Evolutionary conservation across 2,113 vertebrate species (phyloP), one percentile per base, ranked within the genome.

Genomic region (Hippolais icterina): DNA sequence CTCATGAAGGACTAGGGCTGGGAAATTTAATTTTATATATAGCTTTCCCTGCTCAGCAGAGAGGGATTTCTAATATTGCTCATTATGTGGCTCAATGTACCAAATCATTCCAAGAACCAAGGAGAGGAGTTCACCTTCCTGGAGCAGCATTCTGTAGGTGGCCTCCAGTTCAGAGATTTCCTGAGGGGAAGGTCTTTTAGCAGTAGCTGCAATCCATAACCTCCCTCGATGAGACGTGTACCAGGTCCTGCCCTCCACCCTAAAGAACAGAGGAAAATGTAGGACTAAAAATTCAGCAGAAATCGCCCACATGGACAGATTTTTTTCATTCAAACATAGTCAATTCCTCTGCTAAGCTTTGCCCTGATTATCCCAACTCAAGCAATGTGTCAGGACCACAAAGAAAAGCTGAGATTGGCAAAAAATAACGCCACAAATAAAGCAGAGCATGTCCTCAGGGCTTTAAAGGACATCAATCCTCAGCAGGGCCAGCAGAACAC

Each of bases 181-280:
- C 97, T 99, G 98, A 82, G 98, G 97, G 22, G 98, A 98, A 68
- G 99, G 98, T 56, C 89, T 98, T 97, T 99, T 99, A 80, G 98
- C 99, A 44, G 99, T 99, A 64, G 99, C 98, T 91, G 99, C 99
- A 53, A 99, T 99, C 99, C 99, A 99, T 50, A 99, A 98, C 52
- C 99, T 98, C 47, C 99, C 99, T 74, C 99, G 97, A 64, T 99
- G 99, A 49, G 99, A 98, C 2, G 98, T 98, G 96, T 99, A 99
- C 99, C 99, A 99, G 21, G 98, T 99, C 96, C 99, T 98, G 69
- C 99, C 99, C 96, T 99, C 99, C 74, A 99, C 99, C 97, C 99
- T 99, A 89, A 52, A 97, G 69, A 52, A 81, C 35, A 96, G 47
- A 94, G 72, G 44, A 66, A 52, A 66, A 96, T 19, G 70, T 8